Percentiles rank a stretch among this genome's conserved stretches.
phyloP scores from a whole-genome alignment of 2,888 invertebrate species.

The Philereme vetulata region DNA sequence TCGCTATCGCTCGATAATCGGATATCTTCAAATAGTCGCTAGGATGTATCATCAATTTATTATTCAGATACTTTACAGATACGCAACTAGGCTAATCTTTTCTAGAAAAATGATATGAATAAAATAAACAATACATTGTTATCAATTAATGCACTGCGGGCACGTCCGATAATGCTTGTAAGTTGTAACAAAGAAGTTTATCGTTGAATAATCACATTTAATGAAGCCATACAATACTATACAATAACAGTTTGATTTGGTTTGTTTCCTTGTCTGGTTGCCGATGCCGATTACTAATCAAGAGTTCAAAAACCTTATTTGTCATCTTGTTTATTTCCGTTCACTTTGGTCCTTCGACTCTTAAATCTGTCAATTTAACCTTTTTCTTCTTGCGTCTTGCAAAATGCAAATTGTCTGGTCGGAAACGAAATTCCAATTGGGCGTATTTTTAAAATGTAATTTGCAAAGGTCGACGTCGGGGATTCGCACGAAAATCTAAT shows the following conservation, averaged over 20 bases:
- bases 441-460: slow-evolving; percentile 25
- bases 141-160: slow-evolving; percentile 33
- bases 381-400: slow-evolving; percentile 1
- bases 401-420: slow-evolving; percentile 19
- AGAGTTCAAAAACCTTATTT: slow-evolving; percentile 33
- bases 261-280: slow-evolving; percentile 26
- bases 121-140: slow-evolving; percentile 24
- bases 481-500: slow-evolving; percentile 36
- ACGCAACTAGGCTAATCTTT: neutral
- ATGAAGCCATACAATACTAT: slow-evolving; percentile 29
- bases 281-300: slow-evolving; percentile 22
- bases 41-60: neutral
- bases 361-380: slow-evolving; percentile 24
- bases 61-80: neutral
- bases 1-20: slow-evolving; percentile 5
- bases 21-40: slow-evolving; percentile 13
- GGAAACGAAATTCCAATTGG: slow-evolving; percentile 15
- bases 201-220: slow-evolving; percentile 34
- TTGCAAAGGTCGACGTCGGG: slow-evolving; percentile 29
- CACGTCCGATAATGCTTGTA: slow-evolving; percentile 33
- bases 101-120: slow-evolving; percentile 24
- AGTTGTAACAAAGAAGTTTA: slow-evolving; percentile 35
- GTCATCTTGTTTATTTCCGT: slow-evolving; percentile 11
- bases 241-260: slow-evolving; percentile 25
- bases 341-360: slow-evolving; percentile 4